Percentiles rank a stretch among this genome's conserved stretches.
phyloP scores from a whole-genome alignment of 2,888 invertebrate genomes.

The Lasioglossum malachurum region DNA sequence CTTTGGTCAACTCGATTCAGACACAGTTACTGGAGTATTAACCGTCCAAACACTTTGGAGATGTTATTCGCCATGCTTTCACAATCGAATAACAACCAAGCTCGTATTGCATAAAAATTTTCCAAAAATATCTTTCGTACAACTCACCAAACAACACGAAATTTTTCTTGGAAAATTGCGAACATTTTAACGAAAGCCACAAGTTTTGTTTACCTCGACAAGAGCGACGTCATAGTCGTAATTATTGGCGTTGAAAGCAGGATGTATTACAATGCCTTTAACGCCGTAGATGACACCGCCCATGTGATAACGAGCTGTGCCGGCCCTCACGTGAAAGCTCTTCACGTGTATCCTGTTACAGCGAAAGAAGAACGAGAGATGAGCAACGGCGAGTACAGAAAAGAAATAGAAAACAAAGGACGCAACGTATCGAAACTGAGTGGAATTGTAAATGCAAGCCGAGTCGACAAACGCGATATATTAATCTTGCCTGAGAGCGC shows the following conservation, averaged over 20 bases:
- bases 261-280: slow-evolving; percentile 69
- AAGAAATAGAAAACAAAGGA: background rate
- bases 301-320: slow-evolving; percentile 70
- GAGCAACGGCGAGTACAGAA: background rate
- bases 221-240: slow-evolving; percentile 75
- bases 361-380: background rate
- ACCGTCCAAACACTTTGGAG: background rate
- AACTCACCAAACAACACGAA: background rate
- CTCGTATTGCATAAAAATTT: background rate
- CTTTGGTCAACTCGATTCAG: background rate
- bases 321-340: slow-evolving; percentile 71
- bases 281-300: slow-evolving; percentile 69
- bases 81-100: background rate
- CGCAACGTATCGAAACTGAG: background rate
- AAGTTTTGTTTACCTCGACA: slow-evolving; percentile 68
- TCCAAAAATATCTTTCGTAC: background rate
- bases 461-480: slow-evolving; percentile 21
- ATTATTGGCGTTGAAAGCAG: slow-evolving; percentile 65
- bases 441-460: slow-evolving; percentile 12
- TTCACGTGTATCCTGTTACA: slow-evolving; percentile 56
- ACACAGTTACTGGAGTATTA: background rate
- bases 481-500: slow-evolving; percentile 71
- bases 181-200: background rate
- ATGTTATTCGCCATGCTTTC: background rate
- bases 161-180: background rate